Evolutionary conservation across 1,140 invertebrate species (phyloP).

Genomic region (Nomia melanderi): DNA sequence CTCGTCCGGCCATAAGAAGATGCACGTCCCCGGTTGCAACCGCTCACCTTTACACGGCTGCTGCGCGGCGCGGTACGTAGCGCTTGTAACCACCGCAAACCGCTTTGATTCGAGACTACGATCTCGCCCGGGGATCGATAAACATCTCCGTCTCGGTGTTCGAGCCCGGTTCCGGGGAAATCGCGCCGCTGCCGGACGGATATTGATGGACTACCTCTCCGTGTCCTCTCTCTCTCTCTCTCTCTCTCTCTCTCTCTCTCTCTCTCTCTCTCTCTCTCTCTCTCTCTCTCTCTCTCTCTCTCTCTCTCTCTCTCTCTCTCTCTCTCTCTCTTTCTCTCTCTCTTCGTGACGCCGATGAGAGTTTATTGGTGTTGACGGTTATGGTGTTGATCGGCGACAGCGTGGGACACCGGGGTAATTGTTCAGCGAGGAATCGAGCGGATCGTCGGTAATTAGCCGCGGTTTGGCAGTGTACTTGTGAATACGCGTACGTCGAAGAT

Average conservation of each 20-base stretch:
- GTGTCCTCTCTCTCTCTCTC: no score
- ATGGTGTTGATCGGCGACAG: constrained; percentile 24
- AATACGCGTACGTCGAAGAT: no score
- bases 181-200: not conserved
- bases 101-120: constrained; percentile 45
- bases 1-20: constrained; percentile 63
- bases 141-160: constrained; percentile 1
- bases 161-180: not conserved
- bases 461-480: not conserved
- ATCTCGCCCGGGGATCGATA: constrained; percentile 32
- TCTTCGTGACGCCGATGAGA: not conserved
- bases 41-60: constrained; percentile 45
- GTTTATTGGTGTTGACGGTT: constrained; percentile 45
- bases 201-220: constrained; percentile 23
- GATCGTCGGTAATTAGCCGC: not conserved
- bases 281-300: no score
- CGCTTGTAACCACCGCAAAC: constrained; percentile 30
- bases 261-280: no score
- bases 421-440: not conserved
- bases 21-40: constrained; percentile 38
- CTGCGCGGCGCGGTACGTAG: constrained; percentile 9
- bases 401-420: constrained; percentile 19
- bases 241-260: no score
- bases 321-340: no score
- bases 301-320: no score